Evolutionary conservation across 2,888 invertebrate species (phyloP).

Genomic region (Drosophila maculinotata): DNA sequence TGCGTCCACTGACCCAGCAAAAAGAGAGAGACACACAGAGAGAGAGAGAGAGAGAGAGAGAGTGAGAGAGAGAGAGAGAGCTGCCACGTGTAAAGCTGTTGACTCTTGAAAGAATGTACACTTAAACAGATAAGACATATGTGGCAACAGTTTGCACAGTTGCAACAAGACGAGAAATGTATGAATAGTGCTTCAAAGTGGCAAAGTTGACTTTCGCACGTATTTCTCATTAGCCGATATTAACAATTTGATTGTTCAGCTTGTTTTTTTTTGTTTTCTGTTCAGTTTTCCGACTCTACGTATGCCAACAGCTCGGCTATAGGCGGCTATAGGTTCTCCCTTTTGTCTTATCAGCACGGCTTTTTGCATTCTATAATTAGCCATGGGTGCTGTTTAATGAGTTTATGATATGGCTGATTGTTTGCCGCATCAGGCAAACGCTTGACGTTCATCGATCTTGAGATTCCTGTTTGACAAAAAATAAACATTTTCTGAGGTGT

Average conservation of each 20-base stretch:
- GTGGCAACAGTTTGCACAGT: slow-evolving; percentile 47
- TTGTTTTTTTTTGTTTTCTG: slow-evolving; percentile 8
- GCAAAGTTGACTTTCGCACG: slow-evolving; percentile 38
- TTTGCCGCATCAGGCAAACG: slow-evolving; percentile 3
- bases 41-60: neutral
- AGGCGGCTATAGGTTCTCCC: slow-evolving; percentile 1
- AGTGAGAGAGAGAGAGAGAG: neutral
- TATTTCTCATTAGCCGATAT: slow-evolving; percentile 54
- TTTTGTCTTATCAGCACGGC: slow-evolving; percentile 43
- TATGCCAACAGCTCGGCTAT: too few species aligned
- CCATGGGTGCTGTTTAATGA: slow-evolving; percentile 32
- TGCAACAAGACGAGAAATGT: slow-evolving; percentile 14
- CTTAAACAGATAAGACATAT: slow-evolving; percentile 6
- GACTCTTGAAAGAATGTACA: neutral
- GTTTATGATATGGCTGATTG: slow-evolving; percentile 51
- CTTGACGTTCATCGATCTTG: slow-evolving; percentile 39
- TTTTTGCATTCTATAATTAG: slow-evolving; percentile 50
- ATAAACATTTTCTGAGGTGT: neutral
- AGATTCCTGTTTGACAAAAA: neutral
- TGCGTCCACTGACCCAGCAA: slow-evolving; percentile 39
- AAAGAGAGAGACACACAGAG: neutral
- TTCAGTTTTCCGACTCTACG: slow-evolving; percentile 3
- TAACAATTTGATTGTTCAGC: slow-evolving; percentile 57
- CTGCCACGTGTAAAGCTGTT: slow-evolving; percentile 11
- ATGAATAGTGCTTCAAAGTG: slow-evolving; percentile 13